Percentiles rank a stretch among this genome's conserved stretches.
Conservation (phyloP, 2,113 vertebrate species). For the Felis chaus region DNA sequence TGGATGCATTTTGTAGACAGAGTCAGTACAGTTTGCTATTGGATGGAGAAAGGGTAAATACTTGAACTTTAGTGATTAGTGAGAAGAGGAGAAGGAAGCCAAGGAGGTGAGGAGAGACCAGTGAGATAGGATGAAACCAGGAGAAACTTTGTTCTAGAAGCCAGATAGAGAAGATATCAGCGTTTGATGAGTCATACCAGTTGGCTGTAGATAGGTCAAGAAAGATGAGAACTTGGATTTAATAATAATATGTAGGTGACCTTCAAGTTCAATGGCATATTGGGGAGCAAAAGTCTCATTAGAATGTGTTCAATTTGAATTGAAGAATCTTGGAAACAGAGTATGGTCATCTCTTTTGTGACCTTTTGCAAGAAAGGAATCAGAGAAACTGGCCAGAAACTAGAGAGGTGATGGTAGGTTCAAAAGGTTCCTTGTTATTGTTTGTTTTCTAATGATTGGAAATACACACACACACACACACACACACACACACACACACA, state of each 20-base stretch:
- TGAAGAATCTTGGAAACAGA: neutral
- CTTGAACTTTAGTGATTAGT: neutral
- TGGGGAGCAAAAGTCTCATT: neutral
- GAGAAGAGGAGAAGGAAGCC: neutral
- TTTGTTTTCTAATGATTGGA: neutral
- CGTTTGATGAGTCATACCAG: neutral
- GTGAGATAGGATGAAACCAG: neutral
- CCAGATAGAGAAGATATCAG: neutral
- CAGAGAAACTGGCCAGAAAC: neutral
- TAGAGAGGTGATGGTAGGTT: neutral
- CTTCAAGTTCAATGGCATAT: neutral
- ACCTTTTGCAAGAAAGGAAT: neutral
- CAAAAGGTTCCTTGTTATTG: neutral
- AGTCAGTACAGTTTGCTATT: neutral
- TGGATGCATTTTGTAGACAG: neutral
- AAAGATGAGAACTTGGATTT: neutral
- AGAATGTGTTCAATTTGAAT: neutral
- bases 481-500: neutral
- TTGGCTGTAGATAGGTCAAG: neutral
- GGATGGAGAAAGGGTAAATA: neutral
- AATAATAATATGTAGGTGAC: neutral
- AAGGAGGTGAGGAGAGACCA: neutral
- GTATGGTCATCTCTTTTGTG: neutral
- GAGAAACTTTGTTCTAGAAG: neutral
- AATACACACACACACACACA: neutral